Percentiles rank a stretch among this genome's conserved stretches.
Conservation (phyloP, 2,888 invertebrate species). For the Diloba caeruleocephala region DNA sequence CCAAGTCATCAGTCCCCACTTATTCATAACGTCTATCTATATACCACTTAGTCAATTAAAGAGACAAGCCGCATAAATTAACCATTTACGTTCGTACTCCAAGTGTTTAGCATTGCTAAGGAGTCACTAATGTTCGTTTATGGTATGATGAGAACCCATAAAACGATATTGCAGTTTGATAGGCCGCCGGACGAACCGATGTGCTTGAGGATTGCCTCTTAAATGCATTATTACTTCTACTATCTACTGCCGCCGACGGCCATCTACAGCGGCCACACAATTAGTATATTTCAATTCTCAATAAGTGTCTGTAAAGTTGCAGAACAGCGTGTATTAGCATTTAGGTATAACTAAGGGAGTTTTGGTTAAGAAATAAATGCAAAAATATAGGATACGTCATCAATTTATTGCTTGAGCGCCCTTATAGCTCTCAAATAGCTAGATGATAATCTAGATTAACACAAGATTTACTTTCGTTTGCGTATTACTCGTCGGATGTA, state of each 20-base stretch:
- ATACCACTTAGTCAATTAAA: slow-evolving; percentile 49
- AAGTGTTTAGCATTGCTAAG: slow-evolving; percentile 47
- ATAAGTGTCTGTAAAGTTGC: slow-evolving; percentile 53
- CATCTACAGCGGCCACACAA: slow-evolving; percentile 55
- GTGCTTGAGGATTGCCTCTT: slow-evolving; percentile 67
- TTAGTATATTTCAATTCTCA: slow-evolving; percentile 61
- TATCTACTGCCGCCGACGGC: slow-evolving; percentile 57
- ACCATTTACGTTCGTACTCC: slow-evolving; percentile 39
- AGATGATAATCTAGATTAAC: slow-evolving; percentile 31
- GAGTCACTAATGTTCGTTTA: slow-evolving; percentile 54
- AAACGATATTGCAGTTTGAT: slow-evolving; percentile 79
- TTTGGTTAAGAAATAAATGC: slow-evolving; percentile 24
- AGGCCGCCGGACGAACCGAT: slow-evolving; percentile 63
- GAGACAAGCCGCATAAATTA: slow-evolving; percentile 50
- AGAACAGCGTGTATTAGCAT: slow-evolving; percentile 25
- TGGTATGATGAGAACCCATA: slow-evolving; percentile 70
- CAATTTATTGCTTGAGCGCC: slow-evolving; percentile 8
- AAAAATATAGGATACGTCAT: slow-evolving; percentile 15
- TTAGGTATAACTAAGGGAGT: slow-evolving; percentile 18
- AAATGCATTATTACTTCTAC: slow-evolving; percentile 74
- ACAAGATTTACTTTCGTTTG: slow-evolving; percentile 31
- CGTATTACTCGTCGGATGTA: slow-evolving; percentile 15
- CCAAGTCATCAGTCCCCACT: slow-evolving; percentile 27
- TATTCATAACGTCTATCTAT: slow-evolving; percentile 38
- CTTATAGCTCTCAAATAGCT: slow-evolving; percentile 22